Base-by-base conservation (phyloP, 2,113 vertebrate genomes). In the Corvus cornix region DNA sequence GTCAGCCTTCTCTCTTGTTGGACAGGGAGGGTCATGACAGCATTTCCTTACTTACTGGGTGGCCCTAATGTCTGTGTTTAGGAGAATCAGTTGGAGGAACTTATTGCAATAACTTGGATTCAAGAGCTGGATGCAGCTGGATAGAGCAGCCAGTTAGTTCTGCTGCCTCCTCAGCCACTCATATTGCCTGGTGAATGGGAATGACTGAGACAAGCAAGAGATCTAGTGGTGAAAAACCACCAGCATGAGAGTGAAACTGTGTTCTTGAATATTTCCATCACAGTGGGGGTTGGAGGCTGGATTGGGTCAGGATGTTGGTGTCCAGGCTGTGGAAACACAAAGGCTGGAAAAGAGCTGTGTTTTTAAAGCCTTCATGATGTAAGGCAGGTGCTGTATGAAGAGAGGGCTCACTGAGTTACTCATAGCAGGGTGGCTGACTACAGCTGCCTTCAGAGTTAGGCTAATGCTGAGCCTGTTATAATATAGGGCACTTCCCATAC, bases 381-480 rank as follows among this genome's bases (percentile, higher is more conserved):
- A 35, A 86, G 72, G 64, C n/a, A 86, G 72, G 56, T 88, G 79
- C 55, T 63, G 76, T 51, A 31, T 48, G 87, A 74, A 87, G 83
- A 62, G 79, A 87, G 60, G 84, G 52, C 76, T 90, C 83, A 30
- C 60, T 3, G 67, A 41, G 69, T 96, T 92, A 93, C 86, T 95
- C 95, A 95, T 31, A 35, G 49, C 64, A 93, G 93, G 76, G 83
- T 89, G 94, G 89, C 94, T 93, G 90, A 84, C 81, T 95, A n/a
- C 67, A 69, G 87, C 87, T 93, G 59, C 41, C 92, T 92, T 90
- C 79, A 74, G 90, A 95, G 41, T 75, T 28, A 86, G 68, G 60
- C 91, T 93, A 74, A 89, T 81, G 83, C 94, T 55, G 83, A 93
- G 64, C 17, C 1, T 59, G 68, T 86, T 91, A 66, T 30, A 90